Conservation (phyloP, 2,113 vertebrate species). For the Eonycteris spelaea region DNA sequence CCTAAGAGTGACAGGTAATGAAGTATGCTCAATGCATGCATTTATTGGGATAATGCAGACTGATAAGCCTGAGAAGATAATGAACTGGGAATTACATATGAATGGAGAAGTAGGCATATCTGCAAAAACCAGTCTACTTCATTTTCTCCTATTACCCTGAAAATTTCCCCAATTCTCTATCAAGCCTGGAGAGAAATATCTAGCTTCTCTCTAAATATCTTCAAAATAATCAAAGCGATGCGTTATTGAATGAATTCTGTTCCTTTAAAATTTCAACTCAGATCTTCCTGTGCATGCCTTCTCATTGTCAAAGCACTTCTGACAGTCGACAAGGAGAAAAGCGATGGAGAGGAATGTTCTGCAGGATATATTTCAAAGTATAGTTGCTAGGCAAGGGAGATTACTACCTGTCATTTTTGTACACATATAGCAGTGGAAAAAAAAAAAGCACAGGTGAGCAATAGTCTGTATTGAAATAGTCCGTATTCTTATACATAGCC, state of each 20-base stretch:
- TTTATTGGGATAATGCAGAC: neutral
- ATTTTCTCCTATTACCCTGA: neutral
- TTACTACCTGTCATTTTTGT: neutral
- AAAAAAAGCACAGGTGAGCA: neutral
- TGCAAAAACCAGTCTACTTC: neutral
- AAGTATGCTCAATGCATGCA: neutral
- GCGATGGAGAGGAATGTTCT: neutral
- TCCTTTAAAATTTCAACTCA: neutral
- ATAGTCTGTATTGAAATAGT: neutral
- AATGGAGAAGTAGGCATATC: neutral
- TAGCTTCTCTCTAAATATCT: neutral
- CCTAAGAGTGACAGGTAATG: neutral
- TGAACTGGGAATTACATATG: neutral
- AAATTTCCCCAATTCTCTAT: neutral
- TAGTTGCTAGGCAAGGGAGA: neutral
- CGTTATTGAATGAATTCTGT: neutral
- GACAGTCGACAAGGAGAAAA: neutral
- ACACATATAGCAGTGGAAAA: neutral
- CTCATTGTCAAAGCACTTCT: neutral
- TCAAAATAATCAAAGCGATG: neutral
- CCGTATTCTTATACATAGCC: neutral
- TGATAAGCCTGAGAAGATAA: neutral
- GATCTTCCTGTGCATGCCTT: neutral
- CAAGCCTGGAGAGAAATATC: neutral
- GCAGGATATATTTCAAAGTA: neutral